Evolutionary conservation across 2,888 invertebrate genomes (phyloP).

Genomic region (Thecophora atra): DNA sequence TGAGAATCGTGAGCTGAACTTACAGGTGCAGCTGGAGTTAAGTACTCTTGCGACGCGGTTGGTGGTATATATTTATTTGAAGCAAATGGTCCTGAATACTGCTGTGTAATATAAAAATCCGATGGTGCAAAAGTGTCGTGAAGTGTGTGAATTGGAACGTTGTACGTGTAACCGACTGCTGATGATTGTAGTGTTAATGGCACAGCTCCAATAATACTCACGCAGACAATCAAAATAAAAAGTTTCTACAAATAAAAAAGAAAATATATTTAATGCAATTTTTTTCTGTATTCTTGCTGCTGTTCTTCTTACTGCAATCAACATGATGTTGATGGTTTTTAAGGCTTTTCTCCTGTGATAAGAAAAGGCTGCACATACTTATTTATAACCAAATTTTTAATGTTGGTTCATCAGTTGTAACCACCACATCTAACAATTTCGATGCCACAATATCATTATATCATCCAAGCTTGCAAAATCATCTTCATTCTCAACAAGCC

Average conservation of each 20-base stretch:
- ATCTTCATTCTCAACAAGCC: background rate
- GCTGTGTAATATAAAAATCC: slow-evolving; percentile 17
- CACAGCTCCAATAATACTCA: slow-evolving; percentile 27
- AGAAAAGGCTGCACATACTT: slow-evolving; percentile 9
- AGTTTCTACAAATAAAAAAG: slow-evolving; percentile 26
- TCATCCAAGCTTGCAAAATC: background rate
- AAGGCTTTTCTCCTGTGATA: background rate
- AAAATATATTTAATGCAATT: background rate
- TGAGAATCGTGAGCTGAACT: too few species aligned
- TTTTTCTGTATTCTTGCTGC: background rate
- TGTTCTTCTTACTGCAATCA: background rate
- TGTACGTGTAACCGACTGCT: slow-evolving; percentile 31
- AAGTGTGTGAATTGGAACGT: slow-evolving; percentile 9
- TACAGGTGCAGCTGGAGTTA: slow-evolving; percentile 25
- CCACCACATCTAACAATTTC: background rate
- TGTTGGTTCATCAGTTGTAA: background rate
- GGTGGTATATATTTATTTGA: slow-evolving; percentile 9
- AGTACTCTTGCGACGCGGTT: slow-evolving; percentile 18
- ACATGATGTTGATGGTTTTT: background rate
- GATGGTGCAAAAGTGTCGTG: background rate
- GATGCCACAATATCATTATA: too few species aligned
- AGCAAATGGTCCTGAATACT: background rate
- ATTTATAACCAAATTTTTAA: slow-evolving; percentile 14
- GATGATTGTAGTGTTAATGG: slow-evolving; percentile 33
- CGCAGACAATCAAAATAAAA: slow-evolving; percentile 20